phyloP scores from a whole-genome alignment of 2,797 vertebrate genomes.

The Falco concolor region DNA sequence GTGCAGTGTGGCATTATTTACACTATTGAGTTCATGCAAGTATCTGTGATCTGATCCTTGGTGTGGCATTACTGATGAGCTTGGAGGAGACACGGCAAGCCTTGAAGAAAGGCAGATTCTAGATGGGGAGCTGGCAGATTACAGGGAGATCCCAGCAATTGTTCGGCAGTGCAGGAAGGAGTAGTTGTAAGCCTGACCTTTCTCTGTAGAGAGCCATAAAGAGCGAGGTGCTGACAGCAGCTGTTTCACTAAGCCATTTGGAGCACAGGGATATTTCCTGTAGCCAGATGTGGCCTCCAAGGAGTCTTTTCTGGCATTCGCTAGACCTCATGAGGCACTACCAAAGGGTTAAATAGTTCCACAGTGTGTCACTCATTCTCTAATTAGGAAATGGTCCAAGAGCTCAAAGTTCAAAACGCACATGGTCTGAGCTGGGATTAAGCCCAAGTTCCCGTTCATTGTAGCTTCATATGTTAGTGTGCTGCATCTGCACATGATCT shows the following conservation, averaged over 20 bases:
- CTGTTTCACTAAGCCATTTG: not conserved
- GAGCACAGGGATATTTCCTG: not conserved
- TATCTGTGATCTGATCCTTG: conserved; percentile 29
- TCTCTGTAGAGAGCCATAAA: not conserved
- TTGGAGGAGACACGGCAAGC: not conserved
- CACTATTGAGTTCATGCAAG: not conserved
- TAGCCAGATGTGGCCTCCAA: not conserved
- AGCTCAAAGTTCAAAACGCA: conserved; percentile 48
- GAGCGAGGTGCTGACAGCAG: not conserved
- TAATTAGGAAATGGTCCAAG: conserved; percentile 43
- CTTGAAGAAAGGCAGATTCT: not conserved
- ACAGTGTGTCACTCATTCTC: not conserved
- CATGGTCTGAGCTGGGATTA: not conserved
- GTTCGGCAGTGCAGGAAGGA: not conserved
- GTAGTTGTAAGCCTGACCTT: not conserved
- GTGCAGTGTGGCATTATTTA: not conserved
- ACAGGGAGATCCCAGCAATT: not conserved
- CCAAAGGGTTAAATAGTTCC: conserved; percentile 30
- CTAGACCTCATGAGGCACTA: not conserved
- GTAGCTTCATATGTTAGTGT: not conserved
- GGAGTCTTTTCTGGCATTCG: not conserved
- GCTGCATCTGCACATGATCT: not conserved
- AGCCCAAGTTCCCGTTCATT: conserved; percentile 25
- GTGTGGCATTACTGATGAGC: not conserved
- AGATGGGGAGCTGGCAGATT: not conserved